Evolutionary conservation across 2,797 vertebrate genomes (phyloP).

Genomic region (Pantherophis vulpinus): DNA sequence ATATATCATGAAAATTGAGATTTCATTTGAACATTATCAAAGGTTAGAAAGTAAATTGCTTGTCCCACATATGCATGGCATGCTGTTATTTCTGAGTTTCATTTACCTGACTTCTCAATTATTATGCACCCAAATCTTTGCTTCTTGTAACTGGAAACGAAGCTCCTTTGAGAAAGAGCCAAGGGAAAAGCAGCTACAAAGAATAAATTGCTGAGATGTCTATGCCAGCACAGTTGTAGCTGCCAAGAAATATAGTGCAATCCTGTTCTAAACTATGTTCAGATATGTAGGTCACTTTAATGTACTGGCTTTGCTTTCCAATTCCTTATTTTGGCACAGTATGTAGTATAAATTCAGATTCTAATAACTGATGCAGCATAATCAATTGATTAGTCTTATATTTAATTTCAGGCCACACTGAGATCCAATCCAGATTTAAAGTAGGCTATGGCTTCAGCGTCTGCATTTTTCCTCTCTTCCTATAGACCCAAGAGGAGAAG

Average conservation of each 20-base stretch:
- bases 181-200: background rate
- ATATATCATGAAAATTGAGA: conserved; percentile 12
- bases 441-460: background rate
- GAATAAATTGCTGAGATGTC: background rate
- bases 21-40: conserved; percentile 18
- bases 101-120: background rate
- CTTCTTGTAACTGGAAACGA: background rate
- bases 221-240: background rate
- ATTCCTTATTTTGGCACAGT: background rate
- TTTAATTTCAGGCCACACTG: background rate
- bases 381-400: background rate
- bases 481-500: background rate
- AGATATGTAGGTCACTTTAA: background rate
- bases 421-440: background rate
- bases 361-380: background rate
- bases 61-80: background rate
- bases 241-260: background rate
- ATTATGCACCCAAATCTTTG: background rate
- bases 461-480: background rate
- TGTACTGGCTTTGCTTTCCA: background rate
- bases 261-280: background rate
- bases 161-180: background rate
- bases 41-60: background rate
- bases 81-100: background rate
- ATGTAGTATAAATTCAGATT: background rate